Evolutionary conservation across 2,797 vertebrate species (phyloP).

Genomic region (Choloepus didactylus): DNA sequence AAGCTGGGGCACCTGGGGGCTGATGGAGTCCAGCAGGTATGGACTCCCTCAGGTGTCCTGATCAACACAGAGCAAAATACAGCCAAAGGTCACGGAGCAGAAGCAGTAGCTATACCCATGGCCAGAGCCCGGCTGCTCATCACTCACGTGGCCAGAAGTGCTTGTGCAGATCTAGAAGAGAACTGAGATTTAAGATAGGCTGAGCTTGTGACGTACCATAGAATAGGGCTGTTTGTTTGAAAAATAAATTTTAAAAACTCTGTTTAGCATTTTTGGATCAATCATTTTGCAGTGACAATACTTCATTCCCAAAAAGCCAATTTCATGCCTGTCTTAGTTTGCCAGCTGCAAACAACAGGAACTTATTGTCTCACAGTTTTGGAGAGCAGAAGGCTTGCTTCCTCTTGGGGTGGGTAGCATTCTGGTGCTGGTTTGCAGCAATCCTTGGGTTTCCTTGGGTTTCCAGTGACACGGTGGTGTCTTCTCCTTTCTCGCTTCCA

Average conservation of each 20-base stretch:
- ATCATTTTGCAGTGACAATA: fast-evolving
- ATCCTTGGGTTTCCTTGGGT: too few relatives aligned
- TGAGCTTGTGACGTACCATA: not conserved
- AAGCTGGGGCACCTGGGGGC: not conserved
- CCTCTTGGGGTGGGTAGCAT: too few relatives aligned
- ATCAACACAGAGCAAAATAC: not conserved
- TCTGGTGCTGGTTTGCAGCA: too few relatives aligned
- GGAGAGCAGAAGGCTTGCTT: too few relatives aligned
- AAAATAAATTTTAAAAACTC: not conserved
- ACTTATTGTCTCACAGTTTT: too few relatives aligned
- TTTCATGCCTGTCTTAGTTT: too few relatives aligned
- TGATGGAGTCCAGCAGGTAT: too few relatives aligned
- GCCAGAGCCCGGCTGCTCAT: not conserved
- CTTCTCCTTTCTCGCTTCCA: too few relatives aligned
- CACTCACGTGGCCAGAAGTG: not conserved
- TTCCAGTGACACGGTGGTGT: too few relatives aligned
- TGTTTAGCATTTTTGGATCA: not conserved
- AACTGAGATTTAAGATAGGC: not conserved
- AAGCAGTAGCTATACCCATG: not conserved
- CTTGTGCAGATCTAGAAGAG: not conserved
- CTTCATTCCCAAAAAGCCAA: too few relatives aligned
- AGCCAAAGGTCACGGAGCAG: not conserved
- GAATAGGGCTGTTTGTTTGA: not conserved
- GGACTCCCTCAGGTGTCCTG: not conserved
- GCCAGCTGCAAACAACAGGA: too few relatives aligned